Evolutionary conservation across 2,888 invertebrate genomes (phyloP), one percentile per base, ranked within the genome.

Genomic region (Andrena camellia): DNA sequence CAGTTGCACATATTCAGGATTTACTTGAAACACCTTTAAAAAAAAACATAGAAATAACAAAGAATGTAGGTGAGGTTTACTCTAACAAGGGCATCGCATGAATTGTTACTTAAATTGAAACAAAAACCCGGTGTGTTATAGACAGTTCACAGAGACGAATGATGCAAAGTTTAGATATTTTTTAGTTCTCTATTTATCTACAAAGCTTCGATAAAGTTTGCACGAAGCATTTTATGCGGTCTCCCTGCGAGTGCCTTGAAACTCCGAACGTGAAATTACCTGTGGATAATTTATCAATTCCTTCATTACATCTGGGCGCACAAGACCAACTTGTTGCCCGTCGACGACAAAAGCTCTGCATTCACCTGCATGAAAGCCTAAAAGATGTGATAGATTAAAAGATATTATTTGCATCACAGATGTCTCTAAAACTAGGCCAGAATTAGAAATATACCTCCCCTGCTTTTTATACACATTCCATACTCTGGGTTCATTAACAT

Each of bases 261-360:
- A 35, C 23, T 13, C 4, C 0, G 1, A 23, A 10, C 10, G 0
- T 17, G 0, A 0, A 69, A 33, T 72, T 95, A 97, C 97, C 95
- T 98, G 97, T 60, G 98, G 98, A 94, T 97, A 97, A 94, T 96
- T 96, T 86, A 96, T 95, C 83, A 98, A 95, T 92, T 97, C 96
- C 94, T 97, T 96, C 94, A 97, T 96, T 76, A 98, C 97, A 95
- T 98, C 97, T 71, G 97, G 97, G 89, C 97, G 96, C 89, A 99
- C 96, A 85, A 98, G 95, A 81, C 99, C 99, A 77, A 99, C 97
- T 95, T 98, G 98, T 92, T 97, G 97, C 75, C 97, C 98, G 92
- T 97, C 97, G 69, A 98, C 97, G 88, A 98, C 95, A 94, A 99
- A 98, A 68, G 98, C 98, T 92, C 96, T 96, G 94, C 97, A 98